Evolutionary conservation across 1,140 invertebrate genomes (phyloP).

Genomic region (Catajapyx aquilonaris): DNA sequence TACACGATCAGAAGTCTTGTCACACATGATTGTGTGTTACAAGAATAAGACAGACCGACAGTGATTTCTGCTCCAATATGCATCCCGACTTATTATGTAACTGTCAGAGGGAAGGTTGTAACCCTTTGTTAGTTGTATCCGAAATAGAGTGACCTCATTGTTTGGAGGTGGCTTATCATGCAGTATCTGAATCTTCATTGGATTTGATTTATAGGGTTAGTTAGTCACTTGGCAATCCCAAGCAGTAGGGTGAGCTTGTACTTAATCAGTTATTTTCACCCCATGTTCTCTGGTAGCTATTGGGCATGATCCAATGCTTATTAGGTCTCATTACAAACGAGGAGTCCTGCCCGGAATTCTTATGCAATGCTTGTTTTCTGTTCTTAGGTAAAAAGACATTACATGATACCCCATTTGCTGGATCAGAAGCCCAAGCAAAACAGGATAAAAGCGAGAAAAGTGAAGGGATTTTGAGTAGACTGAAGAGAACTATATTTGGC

Average conservation of each 20-base stretch:
- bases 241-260: background rate
- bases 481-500: slow-evolving; percentile 42
- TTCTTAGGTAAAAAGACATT: slow-evolving; percentile 11
- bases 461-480: slow-evolving; percentile 31
- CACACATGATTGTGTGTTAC: too few species aligned
- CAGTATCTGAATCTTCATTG: too few species aligned
- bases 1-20: too few species aligned
- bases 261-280: slow-evolving; percentile 1
- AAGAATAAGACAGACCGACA: too few species aligned
- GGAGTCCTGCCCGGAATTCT: slow-evolving; percentile 8
- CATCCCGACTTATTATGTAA: too few species aligned
- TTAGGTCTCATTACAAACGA: too few species aligned
- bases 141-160: too few species aligned
- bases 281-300: slow-evolving; percentile 7
- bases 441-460: slow-evolving; percentile 20
- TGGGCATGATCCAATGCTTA: slow-evolving; percentile 8
- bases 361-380: slow-evolving; percentile 13
- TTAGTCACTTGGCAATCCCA: background rate
- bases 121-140: too few species aligned
- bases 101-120: too few species aligned
- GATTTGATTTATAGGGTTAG: slow-evolving; percentile 1
- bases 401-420: slow-evolving; percentile 20
- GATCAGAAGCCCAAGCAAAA: slow-evolving; percentile 26
- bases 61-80: too few species aligned
- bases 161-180: too few species aligned